phyloP scores from a whole-genome alignment of 2,113 vertebrate genomes.

The Caretta caretta region DNA sequence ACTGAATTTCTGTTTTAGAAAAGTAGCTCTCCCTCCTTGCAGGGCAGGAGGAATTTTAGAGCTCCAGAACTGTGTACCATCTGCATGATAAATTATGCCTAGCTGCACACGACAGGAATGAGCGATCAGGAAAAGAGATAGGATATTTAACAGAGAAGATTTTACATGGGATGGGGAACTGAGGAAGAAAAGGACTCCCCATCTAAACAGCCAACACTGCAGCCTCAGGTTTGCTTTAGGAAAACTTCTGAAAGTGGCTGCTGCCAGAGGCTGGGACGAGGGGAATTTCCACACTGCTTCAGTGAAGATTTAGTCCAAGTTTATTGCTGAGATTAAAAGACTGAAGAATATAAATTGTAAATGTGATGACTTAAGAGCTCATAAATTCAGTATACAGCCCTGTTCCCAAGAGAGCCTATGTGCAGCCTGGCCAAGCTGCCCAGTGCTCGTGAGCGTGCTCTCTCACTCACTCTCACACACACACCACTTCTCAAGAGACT shows the following conservation, averaged over 20 bases:
- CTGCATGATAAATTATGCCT: neutral
- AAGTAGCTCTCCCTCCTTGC: neutral
- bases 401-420: neutral
- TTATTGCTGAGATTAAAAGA: constrained; percentile 61
- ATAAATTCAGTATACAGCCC: constrained; percentile 50
- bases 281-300: constrained; percentile 24
- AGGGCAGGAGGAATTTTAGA: neutral
- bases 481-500: neutral
- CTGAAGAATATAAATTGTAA: constrained; percentile 53
- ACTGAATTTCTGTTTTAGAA: neutral
- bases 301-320: constrained; percentile 39
- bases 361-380: constrained; percentile 62
- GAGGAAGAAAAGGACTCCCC: neutral
- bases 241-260: neutral
- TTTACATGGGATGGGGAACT: neutral
- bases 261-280: neutral
- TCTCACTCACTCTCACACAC: neutral
- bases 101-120: neutral
- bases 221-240: neutral
- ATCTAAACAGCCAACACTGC: neutral
- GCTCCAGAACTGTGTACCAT: neutral
- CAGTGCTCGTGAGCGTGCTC: neutral
- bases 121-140: neutral
- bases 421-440: neutral
- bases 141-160: rapidly evolving